Base-by-base conservation (phyloP, 2,797 vertebrate species). In the Kryptopterus vitreolus region DNA sequence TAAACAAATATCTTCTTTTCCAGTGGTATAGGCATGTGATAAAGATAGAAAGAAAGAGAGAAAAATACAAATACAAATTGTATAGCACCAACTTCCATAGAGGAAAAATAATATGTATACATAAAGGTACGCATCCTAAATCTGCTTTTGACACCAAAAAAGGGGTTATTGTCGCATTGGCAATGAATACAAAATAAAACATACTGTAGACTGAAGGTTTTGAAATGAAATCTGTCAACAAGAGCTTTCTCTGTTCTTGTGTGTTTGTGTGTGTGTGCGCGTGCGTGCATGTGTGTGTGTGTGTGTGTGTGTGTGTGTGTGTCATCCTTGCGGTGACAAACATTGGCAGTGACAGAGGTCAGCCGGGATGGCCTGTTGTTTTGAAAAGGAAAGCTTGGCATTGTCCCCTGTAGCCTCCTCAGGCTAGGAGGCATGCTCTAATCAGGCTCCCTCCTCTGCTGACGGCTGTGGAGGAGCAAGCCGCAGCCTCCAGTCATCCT, bases 321-420 rank as follows among this genome's bases (percentile, higher is more conserved):
- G 90, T 90, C 82, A 83, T 90, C 87, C 80, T 70, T 63, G 75
- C 88, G 77, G 86, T 94, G 92, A 94, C 92, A 92, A 87, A 84
- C 90, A 94, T 93, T 92, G 92, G 88, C 81, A 74, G 87, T 94
- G 93, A 94, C 93, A 94, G 92, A 92, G 94, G 94, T 93, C 92
- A 93, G 92, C 93, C 91, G 86, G 91, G 92, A 91, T 89, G 91
- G 91, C 91, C 92, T 91, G 90, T 90, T 93, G 90, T 92, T 92
- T 91, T 91, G 91, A 93, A 92, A 91, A 87, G 88, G 89, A 91
- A 91, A 85, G 85, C 83, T 83, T 78, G 77, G 88, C 91, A 93
- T 94, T 94, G 92, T 93, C 91, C 87, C 86, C 85, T 87, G 77
- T 90, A 88, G 91, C 87, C 86, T 88, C 87, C 87, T 83, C 88